Conservation (phyloP, 2,113 vertebrate genomes). For the Sphaerodactylus townsendi region DNA sequence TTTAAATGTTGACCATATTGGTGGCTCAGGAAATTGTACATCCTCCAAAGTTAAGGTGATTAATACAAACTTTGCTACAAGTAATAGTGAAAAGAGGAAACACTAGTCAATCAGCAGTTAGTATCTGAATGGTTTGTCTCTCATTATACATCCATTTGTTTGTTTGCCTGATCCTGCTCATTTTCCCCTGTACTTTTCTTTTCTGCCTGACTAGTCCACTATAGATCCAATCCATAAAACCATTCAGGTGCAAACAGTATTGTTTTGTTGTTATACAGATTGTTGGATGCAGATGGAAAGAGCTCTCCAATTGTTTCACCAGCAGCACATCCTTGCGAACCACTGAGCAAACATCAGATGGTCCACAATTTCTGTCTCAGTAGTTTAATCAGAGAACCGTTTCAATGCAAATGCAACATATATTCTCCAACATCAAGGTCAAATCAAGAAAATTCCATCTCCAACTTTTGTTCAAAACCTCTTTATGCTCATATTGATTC, state of each 20-base stretch:
- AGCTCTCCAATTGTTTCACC: neutral
- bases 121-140: neutral
- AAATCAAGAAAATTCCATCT: neutral
- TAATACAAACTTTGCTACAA: neutral
- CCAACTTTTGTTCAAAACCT: neutral
- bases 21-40: neutral
- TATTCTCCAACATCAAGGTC: neutral
- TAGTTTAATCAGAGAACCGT: neutral
- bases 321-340: neutral
- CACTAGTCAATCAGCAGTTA: neutral
- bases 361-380: neutral
- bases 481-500: neutral
- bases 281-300: neutral
- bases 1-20: neutral
- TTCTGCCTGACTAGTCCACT: neutral
- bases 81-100: neutral
- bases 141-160: constrained; percentile 8
- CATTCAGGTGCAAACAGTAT: neutral
- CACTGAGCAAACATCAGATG: neutral
- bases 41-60: neutral
- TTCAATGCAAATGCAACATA: neutral
- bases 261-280: neutral
- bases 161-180: neutral
- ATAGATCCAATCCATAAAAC: neutral
- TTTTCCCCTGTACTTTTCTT: neutral